Percentiles rank a stretch among this genome's conserved stretches.
These are phyloP conservation scores for Ceyx melanurus DNA, from an alignment of 2,113 vertebrate species.

Conservation along the genomic window DNA sequence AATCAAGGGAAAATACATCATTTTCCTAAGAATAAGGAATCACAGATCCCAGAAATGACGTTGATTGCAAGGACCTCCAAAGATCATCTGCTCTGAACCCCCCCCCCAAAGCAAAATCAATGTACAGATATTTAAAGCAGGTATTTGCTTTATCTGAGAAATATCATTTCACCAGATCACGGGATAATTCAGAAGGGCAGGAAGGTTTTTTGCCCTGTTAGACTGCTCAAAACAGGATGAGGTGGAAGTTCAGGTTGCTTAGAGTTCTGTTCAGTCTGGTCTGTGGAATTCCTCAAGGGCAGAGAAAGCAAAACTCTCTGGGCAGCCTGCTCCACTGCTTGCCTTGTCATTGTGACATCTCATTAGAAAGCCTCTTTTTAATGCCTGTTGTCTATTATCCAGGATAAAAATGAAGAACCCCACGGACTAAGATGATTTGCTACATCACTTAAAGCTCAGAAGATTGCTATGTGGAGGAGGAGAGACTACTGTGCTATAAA, in stretches of 20 bases:
- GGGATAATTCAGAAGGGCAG: background rate
- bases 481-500: background rate
- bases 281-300: background rate
- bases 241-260: background rate
- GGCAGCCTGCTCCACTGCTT: background rate
- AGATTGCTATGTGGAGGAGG: background rate
- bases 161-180: background rate
- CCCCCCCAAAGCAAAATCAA: background rate
- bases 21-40: background rate
- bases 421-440: background rate
- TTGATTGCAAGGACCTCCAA: background rate
- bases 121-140: background rate
- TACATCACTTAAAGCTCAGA: background rate
- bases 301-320: background rate
- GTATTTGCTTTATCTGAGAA: background rate
- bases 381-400: background rate
- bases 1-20: background rate
- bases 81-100: background rate
- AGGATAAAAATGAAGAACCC: background rate
- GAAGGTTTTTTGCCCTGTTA: background rate
- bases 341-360: background rate
- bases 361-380: background rate
- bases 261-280: background rate
- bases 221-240: background rate
- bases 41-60: background rate